Base-by-base conservation (phyloP, 1,140 invertebrate species). In the Ooceraea biroi region DNA sequence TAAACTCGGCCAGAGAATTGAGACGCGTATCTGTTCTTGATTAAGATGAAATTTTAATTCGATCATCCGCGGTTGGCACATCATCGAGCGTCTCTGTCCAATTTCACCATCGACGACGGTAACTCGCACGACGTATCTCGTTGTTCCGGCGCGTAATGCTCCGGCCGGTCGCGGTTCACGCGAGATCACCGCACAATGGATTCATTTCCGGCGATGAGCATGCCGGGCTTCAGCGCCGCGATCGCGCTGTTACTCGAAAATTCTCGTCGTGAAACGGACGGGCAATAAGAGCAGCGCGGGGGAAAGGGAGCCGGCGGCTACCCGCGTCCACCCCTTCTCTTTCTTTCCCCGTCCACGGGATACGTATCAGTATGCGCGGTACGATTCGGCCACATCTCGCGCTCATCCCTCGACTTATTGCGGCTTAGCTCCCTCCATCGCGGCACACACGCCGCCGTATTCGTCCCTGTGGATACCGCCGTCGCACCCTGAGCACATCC, bases 371-470 rank as follows among this genome's bases (percentile, higher is more conserved):
- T 94, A 94, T 94, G 94, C 94, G 92, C 93, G 92, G 88, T 93
- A 93, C 93, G 93, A 93, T 93, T 94, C 93, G 92, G 91, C 94
- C 93, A 93, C 93, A 94, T 94, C 92, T 94, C 93, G 90, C 90
- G 92, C 93, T 94, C 92, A 94, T 94, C 93, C 93, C 93, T 94
- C 92, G 92, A 94, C 94, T 94, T 94, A 94, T 94, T 94, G 94
- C 93, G 93, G 94, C 94, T 94, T 94, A 94, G 90, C 91, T 91
- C 88, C 74, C 89, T 88, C 88, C 90, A 90, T 77, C 85, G 74
- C 88, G 82, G 85, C 83, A 71, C 82, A 89, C 89, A 83, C 78
- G 76, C 76, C 74, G 76, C 76, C 88, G 86, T 90, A 86, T 87
- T 87, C 87, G 88, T 85, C 83, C 88, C 80, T 68, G 63, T 48